Conservation (phyloP, 2,888 invertebrate genomes). For the Trachelus iudaicus region DNA sequence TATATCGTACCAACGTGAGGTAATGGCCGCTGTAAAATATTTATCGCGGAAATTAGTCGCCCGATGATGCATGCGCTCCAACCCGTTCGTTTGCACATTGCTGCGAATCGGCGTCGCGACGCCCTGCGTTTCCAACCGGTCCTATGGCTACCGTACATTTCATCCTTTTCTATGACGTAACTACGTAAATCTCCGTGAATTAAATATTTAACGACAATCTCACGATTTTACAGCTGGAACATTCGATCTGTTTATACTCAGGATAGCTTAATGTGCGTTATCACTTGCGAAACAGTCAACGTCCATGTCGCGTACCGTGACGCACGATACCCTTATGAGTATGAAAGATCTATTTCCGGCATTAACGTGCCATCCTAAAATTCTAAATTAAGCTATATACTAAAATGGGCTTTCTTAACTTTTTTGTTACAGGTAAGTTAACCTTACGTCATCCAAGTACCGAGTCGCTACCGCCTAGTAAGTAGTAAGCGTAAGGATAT, state of each 20-base stretch:
- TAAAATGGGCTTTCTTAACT: neutral
- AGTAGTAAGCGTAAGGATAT: neutral
- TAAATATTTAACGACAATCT: constrained; percentile 3
- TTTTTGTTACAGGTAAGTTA: neutral
- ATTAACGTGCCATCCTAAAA: neutral
- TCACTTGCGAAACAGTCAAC: neutral
- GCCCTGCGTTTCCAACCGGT: neutral
- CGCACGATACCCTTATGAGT: neutral
- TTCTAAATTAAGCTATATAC: neutral
- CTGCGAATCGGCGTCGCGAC: neutral
- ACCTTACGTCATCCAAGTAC: neutral
- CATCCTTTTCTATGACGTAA: neutral
- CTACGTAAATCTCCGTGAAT: neutral
- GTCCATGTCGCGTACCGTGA: neutral
- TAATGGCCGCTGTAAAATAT: constrained; percentile 59
- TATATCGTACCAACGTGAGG: constrained; percentile 43
- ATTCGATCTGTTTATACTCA: neutral
- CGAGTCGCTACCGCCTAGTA: neutral
- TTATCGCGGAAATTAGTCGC: constrained; percentile 59
- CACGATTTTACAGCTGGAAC: neutral
- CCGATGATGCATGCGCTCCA: constrained; percentile 51
- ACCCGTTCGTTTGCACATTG: neutral
- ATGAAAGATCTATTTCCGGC: neutral
- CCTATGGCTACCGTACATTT: neutral
- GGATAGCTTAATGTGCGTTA: neutral